A percentile compares a stretch with the other conserved stretches of the same genome.
Evolutionary conservation across 2,888 invertebrate genomes (phyloP).

Genomic region (Pegoplata infirma): DNA sequence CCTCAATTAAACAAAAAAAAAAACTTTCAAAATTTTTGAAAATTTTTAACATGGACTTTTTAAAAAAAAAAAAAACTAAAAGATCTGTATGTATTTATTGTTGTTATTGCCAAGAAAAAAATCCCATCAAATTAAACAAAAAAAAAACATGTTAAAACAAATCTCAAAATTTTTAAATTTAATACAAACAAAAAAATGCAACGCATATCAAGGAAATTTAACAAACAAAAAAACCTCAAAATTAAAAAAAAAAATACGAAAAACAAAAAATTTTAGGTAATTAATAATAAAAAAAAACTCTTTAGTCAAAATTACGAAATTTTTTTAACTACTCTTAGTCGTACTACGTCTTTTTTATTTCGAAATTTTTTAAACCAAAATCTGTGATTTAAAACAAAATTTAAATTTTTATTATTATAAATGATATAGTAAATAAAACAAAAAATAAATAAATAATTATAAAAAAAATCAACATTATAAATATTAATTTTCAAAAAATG

Average conservation of each 20-base stretch:
- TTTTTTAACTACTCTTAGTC: constrained; percentile 71
- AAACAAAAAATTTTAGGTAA: constrained; percentile 70
- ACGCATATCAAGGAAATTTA: constrained; percentile 62
- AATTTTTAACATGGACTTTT: constrained; percentile 45
- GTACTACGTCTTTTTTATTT: constrained; percentile 72
- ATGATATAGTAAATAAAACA: constrained; percentile 55
- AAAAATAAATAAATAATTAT: constrained; percentile 40
- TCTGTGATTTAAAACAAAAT: constrained; percentile 78
- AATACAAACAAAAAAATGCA: constrained; percentile 45
- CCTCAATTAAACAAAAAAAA: constrained; percentile 33
- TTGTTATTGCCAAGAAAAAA: constrained; percentile 52
- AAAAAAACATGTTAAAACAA: constrained; percentile 57
- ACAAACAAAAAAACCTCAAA: constrained; percentile 62
- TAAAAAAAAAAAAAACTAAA: constrained; percentile 21
- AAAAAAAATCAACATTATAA: constrained; percentile 27
- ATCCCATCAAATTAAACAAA: constrained; percentile 3
- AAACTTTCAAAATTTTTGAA: no score
- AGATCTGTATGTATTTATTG: constrained; percentile 59
- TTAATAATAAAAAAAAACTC: constrained; percentile 66
- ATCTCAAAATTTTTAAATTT: constrained; percentile 53
- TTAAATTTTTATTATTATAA: constrained; percentile 69
- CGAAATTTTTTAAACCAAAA: constrained; percentile 73
- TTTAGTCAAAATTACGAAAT: constrained; percentile 73
- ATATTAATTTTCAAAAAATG: constrained; percentile 43
- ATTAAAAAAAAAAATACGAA: constrained; percentile 70